phyloP scores from a whole-genome alignment of 2,113 vertebrate genomes.

The Amphiprion percula region DNA sequence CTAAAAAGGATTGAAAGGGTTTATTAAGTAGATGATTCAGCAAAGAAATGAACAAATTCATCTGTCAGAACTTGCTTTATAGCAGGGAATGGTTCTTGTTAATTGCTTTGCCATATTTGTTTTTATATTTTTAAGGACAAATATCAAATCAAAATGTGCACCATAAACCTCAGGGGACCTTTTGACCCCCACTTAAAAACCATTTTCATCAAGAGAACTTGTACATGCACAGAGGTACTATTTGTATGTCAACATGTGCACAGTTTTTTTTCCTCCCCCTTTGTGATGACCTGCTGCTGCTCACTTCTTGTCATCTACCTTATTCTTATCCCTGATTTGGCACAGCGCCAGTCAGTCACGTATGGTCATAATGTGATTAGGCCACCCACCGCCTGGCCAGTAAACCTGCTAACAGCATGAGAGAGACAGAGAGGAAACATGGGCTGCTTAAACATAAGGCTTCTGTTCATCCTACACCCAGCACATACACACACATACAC shows the following conservation, averaged over 20 bases:
- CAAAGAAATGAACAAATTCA: too few species aligned
- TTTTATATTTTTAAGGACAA: background rate
- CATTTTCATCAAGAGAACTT: background rate
- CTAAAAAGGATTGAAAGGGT: too few species aligned
- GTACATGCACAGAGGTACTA: background rate
- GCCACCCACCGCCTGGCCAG: constrained; percentile 68
- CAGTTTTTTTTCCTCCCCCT: background rate
- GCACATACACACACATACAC: background rate
- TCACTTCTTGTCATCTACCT: constrained; percentile 36
- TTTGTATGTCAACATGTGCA: constrained; percentile 1
- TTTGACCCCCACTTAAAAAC: background rate
- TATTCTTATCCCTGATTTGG: constrained; percentile 73
- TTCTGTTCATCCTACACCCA: constrained; percentile 33
- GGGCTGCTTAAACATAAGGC: constrained; percentile 41
- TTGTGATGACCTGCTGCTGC: constrained; percentile 21
- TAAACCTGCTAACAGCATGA: constrained; percentile 74
- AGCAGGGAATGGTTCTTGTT: background rate
- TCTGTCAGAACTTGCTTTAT: background rate
- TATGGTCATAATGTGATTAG: constrained; percentile 79
- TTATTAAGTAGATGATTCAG: too few species aligned
- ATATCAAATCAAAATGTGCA: constrained; percentile 2
- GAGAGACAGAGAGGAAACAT: constrained; percentile 33
- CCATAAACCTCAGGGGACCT: background rate
- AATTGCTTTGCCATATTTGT: background rate
- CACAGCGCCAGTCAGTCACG: constrained; percentile 55